Conservation (phyloP, 2,888 invertebrate genomes). For the Mycalesis mineus region DNA sequence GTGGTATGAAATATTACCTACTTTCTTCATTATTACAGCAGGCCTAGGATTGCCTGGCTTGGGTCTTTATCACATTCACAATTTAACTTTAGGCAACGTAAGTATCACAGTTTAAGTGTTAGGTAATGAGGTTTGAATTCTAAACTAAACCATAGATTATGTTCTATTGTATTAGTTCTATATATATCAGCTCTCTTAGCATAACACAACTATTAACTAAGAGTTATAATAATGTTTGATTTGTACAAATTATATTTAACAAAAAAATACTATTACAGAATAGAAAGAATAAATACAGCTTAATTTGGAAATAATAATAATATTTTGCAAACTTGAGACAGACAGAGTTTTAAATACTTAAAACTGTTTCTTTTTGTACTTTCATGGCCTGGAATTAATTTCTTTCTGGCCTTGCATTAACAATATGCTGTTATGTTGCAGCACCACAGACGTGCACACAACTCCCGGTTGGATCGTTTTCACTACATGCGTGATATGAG, state of each 20-base stretch:
- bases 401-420: too few relatives aligned
- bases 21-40: slow-evolving; percentile 78
- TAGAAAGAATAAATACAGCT: too few relatives aligned
- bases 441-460: slow-evolving; percentile 78
- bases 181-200: background rate
- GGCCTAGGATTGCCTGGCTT: slow-evolving; percentile 80
- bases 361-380: background rate
- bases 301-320: too few relatives aligned
- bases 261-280: too few relatives aligned
- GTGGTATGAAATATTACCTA: slow-evolving; percentile 86
- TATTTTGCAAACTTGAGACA: too few relatives aligned
- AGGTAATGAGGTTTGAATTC: slow-evolving; percentile 46
- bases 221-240: too few relatives aligned
- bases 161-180: background rate
- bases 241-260: too few relatives aligned
- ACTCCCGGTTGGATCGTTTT: slow-evolving; percentile 70
- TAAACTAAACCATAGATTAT: slow-evolving; percentile 14
- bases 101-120: slow-evolving; percentile 67
- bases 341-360: background rate
- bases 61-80: slow-evolving; percentile 80
- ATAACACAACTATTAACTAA: too few relatives aligned
- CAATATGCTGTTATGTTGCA: too few relatives aligned
- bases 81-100: slow-evolving; percentile 80
- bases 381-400: too few relatives aligned
- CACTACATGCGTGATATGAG: slow-evolving; percentile 80